These are phyloP conservation scores for Monarcha castaneiventris DNA, from an alignment of 2,113 vertebrate species.

Conservation along the genomic window DNA sequence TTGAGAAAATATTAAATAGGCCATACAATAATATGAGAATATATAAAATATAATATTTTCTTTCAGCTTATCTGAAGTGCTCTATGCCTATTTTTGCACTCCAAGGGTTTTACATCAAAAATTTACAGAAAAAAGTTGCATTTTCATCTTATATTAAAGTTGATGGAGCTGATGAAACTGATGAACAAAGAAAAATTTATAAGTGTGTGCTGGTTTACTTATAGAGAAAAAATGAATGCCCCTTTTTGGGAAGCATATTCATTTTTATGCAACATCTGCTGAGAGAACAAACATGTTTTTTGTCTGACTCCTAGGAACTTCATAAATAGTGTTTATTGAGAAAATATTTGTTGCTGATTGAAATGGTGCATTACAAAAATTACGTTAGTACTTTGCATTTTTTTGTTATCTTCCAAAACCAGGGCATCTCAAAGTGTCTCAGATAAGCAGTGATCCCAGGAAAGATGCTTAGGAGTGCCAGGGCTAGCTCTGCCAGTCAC, in stretches of 20 bases:
- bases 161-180: not conserved
- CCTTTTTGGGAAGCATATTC: not conserved
- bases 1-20: not conserved
- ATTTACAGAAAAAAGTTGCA: not conserved
- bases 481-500: rapidly evolving
- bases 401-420: not conserved
- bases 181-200: not conserved
- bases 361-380: not conserved
- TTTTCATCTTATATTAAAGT: not conserved
- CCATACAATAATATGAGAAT: not conserved
- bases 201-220: not conserved
- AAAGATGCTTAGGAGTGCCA: not conserved
- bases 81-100: not conserved
- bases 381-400: not conserved
- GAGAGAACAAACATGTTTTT: not conserved
- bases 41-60: not conserved
- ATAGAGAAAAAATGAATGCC: not conserved
- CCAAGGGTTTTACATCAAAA: not conserved
- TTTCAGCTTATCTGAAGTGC: not conserved
- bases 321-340: not conserved
- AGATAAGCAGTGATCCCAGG: not conserved
- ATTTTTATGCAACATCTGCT: not conserved
- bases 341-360: not conserved
- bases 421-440: not conserved
- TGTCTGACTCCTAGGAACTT: not conserved